Evolutionary conservation across 2,888 invertebrate species (phyloP), one percentile per base, ranked within the genome.

Genomic region (Sinohyriopsis cumingii): DNA sequence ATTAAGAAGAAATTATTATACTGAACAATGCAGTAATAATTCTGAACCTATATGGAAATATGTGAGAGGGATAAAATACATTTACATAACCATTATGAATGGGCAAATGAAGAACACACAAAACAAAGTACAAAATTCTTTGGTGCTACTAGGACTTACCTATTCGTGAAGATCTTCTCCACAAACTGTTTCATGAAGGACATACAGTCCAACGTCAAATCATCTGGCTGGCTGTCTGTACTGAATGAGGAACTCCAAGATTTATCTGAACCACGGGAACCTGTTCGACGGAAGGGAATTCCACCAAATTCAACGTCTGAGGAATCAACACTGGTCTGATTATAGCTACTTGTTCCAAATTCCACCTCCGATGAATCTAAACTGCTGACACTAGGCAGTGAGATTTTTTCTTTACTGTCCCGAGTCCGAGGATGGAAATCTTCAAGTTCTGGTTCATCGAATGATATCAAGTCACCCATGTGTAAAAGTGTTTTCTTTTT

Each of bases 111-210:
- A 45, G 12, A 15, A 15, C 45, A 12, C 45, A 45, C 15, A 15
- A 45, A 45, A 3, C 15, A 3, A 45, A 45, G 45, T 45, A 45
- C 15, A 45, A 45, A 45, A 45, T 45, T 4, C 45, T 45, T 15
- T 45, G 45, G 15, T 45, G 3, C 15, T 3, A 45, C 15, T 45
- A 5, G 45, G 45, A 82, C 84, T 80, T 82, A 90, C 90, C 84
- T 82, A 33, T 92, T 90, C 68, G 91, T 92, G 84, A 94, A 94
- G 24, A 94, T 88, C 72, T 92, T 91, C 55, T 92, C 92, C 5
- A 94, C 93, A 86, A 94, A 94, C 63, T 90, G 90, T 80, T 93
- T 92, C 93, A 94, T 94, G 82, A 94, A 94, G 67, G 89, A 89
- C 86, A 89, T 90, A 74, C 93, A 93, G 69, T 90, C 90, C 69